Evolutionary conservation across 2,888 invertebrate species (phyloP).

Genomic region (Andrena praecox): DNA sequence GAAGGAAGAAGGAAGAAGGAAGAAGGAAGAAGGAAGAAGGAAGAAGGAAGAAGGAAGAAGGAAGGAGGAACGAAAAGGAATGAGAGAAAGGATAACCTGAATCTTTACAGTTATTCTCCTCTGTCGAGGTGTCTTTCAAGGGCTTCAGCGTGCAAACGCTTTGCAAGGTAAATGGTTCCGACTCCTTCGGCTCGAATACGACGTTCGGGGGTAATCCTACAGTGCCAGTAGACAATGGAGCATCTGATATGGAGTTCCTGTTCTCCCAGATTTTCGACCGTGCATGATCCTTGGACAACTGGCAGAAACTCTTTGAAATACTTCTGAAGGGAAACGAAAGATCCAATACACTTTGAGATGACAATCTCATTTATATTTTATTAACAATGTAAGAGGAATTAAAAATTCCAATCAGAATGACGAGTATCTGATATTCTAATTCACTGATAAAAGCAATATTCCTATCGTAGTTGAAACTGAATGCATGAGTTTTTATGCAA

Average conservation of each 20-base stretch:
- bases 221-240: constrained; percentile 57
- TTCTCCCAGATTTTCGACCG: constrained; percentile 54
- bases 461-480: too few species aligned
- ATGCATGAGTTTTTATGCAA: too few species aligned
- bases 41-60: not conserved
- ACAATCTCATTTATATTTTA: too few species aligned
- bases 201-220: constrained; percentile 75
- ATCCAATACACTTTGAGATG: not conserved
- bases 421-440: too few species aligned
- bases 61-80: not conserved
- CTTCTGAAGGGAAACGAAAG: constrained; percentile 15
- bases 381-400: too few species aligned
- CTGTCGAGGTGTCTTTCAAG: constrained; percentile 47
- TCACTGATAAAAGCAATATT: too few species aligned
- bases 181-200: constrained; percentile 77
- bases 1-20: not conserved
- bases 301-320: constrained; percentile 51
- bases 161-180: constrained; percentile 77
- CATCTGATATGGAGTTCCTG: constrained; percentile 42
- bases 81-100: constrained; percentile 20
- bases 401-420: too few species aligned
- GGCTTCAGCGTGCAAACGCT: constrained; percentile 65
- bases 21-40: not conserved
- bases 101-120: constrained; percentile 45
- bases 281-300: constrained; percentile 51